Conservation (phyloP, 2,113 vertebrate species). For the Harpagus bidentatus region DNA sequence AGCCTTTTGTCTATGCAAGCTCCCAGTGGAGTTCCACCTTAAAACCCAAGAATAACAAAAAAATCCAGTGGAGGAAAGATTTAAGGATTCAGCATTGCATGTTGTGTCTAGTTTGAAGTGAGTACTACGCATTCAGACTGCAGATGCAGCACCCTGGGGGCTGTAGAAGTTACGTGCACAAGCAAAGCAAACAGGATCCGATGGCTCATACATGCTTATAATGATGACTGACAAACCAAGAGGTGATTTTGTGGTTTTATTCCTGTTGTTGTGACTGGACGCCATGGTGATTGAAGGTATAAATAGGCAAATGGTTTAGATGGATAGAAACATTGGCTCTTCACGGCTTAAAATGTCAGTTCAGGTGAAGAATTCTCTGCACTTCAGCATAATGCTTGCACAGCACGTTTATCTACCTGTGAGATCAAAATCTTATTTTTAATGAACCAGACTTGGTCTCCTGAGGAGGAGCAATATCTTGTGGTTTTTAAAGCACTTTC, state of each 20-base stretch:
- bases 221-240: neutral
- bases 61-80: neutral
- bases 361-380: neutral
- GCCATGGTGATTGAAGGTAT: neutral
- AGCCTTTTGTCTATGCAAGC: neutral
- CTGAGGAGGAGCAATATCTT: neutral
- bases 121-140: neutral
- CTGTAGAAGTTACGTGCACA: neutral
- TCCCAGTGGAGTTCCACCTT: neutral
- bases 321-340: neutral
- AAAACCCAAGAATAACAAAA: neutral
- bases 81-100: neutral
- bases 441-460: neutral
- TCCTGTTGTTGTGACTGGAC: neutral
- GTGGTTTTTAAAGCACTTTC: neutral
- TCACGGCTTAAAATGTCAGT: neutral
- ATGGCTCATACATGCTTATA: neutral
- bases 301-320: neutral
- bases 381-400: neutral
- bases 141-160: neutral
- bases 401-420: neutral
- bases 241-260: neutral
- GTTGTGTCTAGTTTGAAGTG: neutral
- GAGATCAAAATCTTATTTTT: neutral
- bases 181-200: neutral